phyloP scores from a whole-genome alignment of 2,113 vertebrate species.

The Dicaeum eximium region DNA sequence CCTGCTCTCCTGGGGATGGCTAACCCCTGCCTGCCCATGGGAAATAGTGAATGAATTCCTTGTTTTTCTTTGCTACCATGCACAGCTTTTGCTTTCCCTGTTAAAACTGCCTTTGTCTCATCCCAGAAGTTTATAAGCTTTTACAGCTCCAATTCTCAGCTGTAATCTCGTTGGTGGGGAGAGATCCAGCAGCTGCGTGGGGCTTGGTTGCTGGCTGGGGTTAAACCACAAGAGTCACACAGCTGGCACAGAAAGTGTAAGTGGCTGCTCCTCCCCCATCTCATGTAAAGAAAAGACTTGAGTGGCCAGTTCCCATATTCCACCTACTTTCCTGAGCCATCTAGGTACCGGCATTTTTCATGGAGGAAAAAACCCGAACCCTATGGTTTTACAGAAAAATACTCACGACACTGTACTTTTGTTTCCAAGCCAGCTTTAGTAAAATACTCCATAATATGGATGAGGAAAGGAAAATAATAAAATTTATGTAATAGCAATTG shows the following conservation, averaged over 20 bases:
- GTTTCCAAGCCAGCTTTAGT: background rate
- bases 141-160: background rate
- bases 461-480: background rate
- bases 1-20: background rate
- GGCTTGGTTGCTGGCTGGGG: background rate
- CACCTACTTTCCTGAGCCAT: background rate
- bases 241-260: background rate
- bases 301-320: background rate
- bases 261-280: background rate
- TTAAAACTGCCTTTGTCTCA: background rate
- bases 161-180: background rate
- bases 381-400: background rate
- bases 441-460: background rate
- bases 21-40: background rate
- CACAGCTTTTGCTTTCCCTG: background rate
- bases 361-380: background rate
- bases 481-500: background rate
- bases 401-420: background rate
- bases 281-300: background rate
- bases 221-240: background rate
- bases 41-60: background rate
- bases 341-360: background rate
- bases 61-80: background rate
- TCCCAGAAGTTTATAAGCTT: background rate
- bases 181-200: rapidly evolving